Evolutionary conservation across 2,888 invertebrate species (phyloP).

Genomic region (Clistopyga incitator): DNA sequence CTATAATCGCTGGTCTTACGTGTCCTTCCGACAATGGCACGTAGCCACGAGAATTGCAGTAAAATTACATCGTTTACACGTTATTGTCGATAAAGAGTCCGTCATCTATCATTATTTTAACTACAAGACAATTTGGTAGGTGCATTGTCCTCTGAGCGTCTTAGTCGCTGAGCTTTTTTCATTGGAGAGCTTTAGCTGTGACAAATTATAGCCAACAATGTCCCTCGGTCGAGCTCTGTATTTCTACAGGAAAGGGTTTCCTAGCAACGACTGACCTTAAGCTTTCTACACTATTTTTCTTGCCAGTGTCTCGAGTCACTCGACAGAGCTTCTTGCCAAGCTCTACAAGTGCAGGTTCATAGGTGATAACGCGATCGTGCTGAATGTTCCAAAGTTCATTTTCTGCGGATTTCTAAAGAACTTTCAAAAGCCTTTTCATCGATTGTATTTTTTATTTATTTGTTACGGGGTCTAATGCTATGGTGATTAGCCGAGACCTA

Average conservation of each 20-base stretch:
- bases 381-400: background rate
- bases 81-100: conserved; percentile 9
- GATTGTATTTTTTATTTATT: too few species aligned
- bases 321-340: background rate
- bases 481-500: too few species aligned
- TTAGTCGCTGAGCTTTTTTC: conserved; percentile 2
- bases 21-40: background rate
- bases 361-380: background rate
- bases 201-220: conserved; percentile 20
- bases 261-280: background rate
- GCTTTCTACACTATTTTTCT: conserved; percentile 5
- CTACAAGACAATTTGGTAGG: conserved; percentile 22
- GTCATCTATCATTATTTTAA: conserved; percentile 4
- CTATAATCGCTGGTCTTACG: conserved; percentile 2
- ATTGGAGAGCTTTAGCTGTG: conserved; percentile 11
- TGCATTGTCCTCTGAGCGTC: conserved; percentile 16
- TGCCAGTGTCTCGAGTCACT: background rate
- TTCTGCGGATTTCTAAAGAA: too few species aligned
- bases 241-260: conserved; percentile 8
- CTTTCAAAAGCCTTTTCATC: too few species aligned
- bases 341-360: background rate
- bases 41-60: background rate
- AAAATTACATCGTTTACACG: conserved; percentile 23
- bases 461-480: too few species aligned
- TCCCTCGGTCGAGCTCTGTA: conserved; percentile 4